A percentile compares a stretch with the other conserved stretches of the same genome.
phyloP scores from a whole-genome alignment of 2,888 invertebrate genomes.

The Salpingus planirostris region DNA sequence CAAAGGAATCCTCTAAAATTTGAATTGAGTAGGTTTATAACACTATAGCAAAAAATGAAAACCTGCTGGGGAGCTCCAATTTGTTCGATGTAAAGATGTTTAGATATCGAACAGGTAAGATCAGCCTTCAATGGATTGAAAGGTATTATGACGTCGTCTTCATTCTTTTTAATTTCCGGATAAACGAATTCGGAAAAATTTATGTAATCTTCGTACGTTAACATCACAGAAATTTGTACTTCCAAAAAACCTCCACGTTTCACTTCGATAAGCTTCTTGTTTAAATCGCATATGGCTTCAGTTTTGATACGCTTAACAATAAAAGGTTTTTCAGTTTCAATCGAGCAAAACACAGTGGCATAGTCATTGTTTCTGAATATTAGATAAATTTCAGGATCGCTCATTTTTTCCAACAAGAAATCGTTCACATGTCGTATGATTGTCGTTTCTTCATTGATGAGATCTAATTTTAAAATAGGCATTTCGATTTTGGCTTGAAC shows the following conservation, averaged over 20 bases:
- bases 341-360: slow-evolving; percentile 12
- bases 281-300: neutral
- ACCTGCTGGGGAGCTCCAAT: too few relatives aligned
- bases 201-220: too few relatives aligned
- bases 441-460: slow-evolving; percentile 14
- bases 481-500: slow-evolving; percentile 19
- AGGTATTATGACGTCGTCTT: too few relatives aligned
- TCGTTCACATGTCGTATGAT: slow-evolving; percentile 23
- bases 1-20: too few relatives aligned
- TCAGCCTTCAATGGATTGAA: too few relatives aligned
- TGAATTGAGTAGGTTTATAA: too few relatives aligned
- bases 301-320: slow-evolving; percentile 3
- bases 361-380: slow-evolving; percentile 19
- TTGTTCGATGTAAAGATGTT: too few relatives aligned
- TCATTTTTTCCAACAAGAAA: slow-evolving; percentile 14
- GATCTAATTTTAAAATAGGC: slow-evolving; percentile 18
- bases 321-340: slow-evolving; percentile 14
- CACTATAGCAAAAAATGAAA: too few relatives aligned
- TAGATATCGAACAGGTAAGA: too few relatives aligned
- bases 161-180: too few relatives aligned
- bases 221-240: too few relatives aligned
- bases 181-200: too few relatives aligned
- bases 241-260: slow-evolving; percentile 1
- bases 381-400: slow-evolving; percentile 10
- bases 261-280: slow-evolving; percentile 7